These are phyloP conservation scores for Phocoena sinus DNA, from an alignment of 2,113 vertebrate genomes.

Conservation along the genomic window DNA sequence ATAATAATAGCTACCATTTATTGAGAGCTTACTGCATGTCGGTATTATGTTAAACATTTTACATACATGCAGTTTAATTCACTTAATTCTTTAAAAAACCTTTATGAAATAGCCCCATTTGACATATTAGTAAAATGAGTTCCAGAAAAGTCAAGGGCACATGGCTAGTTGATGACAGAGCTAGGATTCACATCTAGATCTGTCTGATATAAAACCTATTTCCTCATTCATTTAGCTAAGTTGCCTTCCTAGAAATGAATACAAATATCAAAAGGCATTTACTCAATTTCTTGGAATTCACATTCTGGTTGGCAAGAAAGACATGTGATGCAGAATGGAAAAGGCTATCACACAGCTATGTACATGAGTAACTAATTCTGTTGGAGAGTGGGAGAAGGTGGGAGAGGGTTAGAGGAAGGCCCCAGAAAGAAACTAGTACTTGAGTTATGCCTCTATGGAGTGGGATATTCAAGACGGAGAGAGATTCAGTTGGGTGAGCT, in stretches of 20 bases:
- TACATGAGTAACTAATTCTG: neutral
- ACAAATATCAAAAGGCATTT: neutral
- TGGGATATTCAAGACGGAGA: no score
- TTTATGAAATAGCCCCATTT: neutral
- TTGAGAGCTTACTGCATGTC: neutral
- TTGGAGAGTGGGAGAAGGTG: neutral
- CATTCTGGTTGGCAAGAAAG: neutral
- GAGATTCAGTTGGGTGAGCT: neutral
- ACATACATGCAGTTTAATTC: neutral
- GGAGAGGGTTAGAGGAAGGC: neutral
- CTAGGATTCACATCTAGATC: neutral
- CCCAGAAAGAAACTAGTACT: neutral
- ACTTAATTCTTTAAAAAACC: neutral
- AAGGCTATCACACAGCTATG: neutral
- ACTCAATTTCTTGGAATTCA: neutral
- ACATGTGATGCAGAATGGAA: neutral
- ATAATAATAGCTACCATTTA: neutral
- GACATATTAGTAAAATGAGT: neutral
- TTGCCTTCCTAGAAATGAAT: neutral
- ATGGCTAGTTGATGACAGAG: neutral
- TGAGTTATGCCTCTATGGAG: neutral
- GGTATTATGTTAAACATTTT: neutral
- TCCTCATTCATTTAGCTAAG: neutral
- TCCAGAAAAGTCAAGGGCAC: neutral
- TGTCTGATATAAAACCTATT: neutral